Evolutionary conservation across 2,113 vertebrate genomes (phyloP).

Genomic region (Martes martes): DNA sequence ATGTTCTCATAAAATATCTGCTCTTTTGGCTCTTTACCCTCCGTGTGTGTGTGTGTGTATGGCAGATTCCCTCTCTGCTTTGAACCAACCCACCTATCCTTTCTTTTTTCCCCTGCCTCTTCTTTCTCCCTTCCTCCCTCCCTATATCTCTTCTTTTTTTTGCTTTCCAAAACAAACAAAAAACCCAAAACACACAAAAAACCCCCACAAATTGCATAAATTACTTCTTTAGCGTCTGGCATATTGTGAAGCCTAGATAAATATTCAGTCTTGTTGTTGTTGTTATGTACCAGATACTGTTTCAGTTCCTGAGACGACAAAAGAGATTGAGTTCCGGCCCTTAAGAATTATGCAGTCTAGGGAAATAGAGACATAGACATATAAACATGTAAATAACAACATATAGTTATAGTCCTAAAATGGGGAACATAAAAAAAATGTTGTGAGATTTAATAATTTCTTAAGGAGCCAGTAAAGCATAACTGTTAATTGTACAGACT

Average conservation of each 20-base stretch:
- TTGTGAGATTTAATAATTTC: not conserved
- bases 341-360: not conserved
- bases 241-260: not conserved
- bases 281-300: not conserved
- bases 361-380: not conserved
- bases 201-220: not conserved
- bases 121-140: not conserved
- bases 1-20: slow-evolving; percentile 54
- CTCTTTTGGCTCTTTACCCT: not conserved
- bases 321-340: not conserved
- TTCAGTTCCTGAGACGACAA: not conserved
- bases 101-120: not conserved
- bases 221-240: not conserved
- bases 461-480: not conserved
- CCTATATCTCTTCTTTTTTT: not conserved
- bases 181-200: not conserved
- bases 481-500: not conserved
- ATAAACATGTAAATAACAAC: not conserved
- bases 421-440: not conserved
- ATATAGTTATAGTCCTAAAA: not conserved
- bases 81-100: not conserved
- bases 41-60: not conserved
- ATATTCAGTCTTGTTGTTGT: not conserved
- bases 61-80: not conserved
- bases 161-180: not conserved